A percentile compares a stretch with the other conserved stretches of the same genome.
Conservation (phyloP, 2,888 invertebrate species). For the Ditula angustiorana region DNA sequence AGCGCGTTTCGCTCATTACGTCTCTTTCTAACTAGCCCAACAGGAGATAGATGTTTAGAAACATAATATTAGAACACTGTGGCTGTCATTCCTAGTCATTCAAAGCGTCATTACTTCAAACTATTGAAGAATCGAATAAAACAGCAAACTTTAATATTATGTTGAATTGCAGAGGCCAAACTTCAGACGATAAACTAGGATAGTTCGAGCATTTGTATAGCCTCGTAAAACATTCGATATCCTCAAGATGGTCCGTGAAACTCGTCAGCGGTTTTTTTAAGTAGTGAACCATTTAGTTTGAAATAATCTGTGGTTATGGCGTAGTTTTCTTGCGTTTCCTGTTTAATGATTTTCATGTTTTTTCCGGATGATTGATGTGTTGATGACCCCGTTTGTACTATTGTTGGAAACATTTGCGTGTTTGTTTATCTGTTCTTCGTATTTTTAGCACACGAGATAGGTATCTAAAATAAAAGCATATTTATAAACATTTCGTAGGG, state of each 20-base stretch:
- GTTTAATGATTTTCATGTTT: slow-evolving; percentile 51
- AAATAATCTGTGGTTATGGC: slow-evolving; percentile 42
- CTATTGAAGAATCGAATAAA: not conserved
- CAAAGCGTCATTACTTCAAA: too few species aligned
- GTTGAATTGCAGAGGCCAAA: not conserved
- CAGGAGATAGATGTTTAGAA: too few species aligned
- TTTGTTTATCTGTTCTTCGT: too few species aligned
- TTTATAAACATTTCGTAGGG: too few species aligned
- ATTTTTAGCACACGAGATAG: too few species aligned
- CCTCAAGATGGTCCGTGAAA: not conserved
- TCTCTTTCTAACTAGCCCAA: too few species aligned
- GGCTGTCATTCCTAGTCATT: too few species aligned
- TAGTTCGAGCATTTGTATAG: not conserved
- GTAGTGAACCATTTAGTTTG: slow-evolving; percentile 3
- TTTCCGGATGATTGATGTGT: slow-evolving; percentile 31
- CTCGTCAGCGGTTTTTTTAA: not conserved
- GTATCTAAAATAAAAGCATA: too few species aligned
- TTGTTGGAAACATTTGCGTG: too few species aligned
- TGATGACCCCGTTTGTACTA: slow-evolving; percentile 19
- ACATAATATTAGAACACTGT: too few species aligned
- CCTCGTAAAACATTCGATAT: not conserved
- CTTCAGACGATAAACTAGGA: not conserved
- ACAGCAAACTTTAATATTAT: not conserved
- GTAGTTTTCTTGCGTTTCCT: slow-evolving; percentile 66
- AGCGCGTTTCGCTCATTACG: too few species aligned